Evolutionary conservation across 2,113 vertebrate species (phyloP).

Genomic region (Gasterosteus nipponicus): DNA sequence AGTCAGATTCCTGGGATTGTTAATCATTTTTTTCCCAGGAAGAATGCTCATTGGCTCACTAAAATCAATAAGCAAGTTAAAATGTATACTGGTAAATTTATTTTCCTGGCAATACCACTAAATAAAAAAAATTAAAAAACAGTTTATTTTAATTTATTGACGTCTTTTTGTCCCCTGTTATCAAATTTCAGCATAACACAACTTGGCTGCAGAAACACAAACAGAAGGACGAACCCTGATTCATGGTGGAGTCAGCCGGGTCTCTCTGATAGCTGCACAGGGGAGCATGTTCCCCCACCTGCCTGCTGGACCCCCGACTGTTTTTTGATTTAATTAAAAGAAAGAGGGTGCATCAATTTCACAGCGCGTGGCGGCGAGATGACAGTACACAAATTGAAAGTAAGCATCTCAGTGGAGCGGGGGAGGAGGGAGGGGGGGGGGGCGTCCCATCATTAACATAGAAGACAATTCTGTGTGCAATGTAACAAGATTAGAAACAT

Average conservation of each 20-base stretch:
- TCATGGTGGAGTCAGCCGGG: constrained; percentile 45
- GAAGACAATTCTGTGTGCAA: constrained; percentile 81
- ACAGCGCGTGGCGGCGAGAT: constrained; percentile 72
- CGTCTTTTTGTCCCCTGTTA: background rate
- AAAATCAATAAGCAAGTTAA: constrained; percentile 49
- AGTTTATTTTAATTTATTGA: background rate
- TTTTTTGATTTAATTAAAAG: constrained; percentile 84
- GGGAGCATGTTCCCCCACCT: constrained; percentile 46
- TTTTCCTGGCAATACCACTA: constrained; percentile 16
- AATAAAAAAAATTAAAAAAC: background rate
- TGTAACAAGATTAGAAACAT: constrained; percentile 85
- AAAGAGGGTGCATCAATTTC: constrained; percentile 81
- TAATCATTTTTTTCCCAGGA: constrained; percentile 50
- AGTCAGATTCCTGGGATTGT: constrained; percentile 57
- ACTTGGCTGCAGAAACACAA: background rate
- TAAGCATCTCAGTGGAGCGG: constrained; percentile 75
- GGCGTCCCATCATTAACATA: constrained; percentile 80
- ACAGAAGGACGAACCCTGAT: background rate
- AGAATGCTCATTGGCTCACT: constrained; percentile 31
- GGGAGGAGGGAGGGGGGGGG: constrained; percentile 64
- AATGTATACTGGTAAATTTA: background rate
- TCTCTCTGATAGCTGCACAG: constrained; percentile 55
- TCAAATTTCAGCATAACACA: background rate
- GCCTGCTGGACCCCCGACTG: constrained; percentile 69
- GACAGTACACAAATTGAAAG: constrained; percentile 87